These are phyloP conservation scores for Riparia riparia DNA, from an alignment of 2,113 vertebrate species.

Conservation along the genomic window DNA sequence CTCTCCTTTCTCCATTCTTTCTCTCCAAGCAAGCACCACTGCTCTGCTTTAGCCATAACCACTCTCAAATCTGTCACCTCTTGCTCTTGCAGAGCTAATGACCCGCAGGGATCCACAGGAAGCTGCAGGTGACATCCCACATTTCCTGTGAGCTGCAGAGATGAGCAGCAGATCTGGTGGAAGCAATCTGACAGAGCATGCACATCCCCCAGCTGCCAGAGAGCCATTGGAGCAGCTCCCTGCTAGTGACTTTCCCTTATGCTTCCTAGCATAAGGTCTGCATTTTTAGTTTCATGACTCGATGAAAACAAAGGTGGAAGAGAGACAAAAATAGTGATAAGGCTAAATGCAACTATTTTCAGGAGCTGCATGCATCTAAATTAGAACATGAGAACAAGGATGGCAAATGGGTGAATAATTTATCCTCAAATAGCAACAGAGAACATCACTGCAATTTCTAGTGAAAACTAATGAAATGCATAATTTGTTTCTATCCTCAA, in stretches of 20 bases:
- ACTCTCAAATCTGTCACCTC: neutral
- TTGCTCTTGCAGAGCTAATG: neutral
- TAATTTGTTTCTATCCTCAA: neutral
- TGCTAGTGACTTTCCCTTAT: fast-evolving
- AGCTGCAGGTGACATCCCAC: neutral
- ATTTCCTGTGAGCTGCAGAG: neutral
- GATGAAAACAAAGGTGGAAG: neutral
- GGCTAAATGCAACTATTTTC: neutral
- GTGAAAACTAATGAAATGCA: neutral
- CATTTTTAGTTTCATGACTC: neutral
- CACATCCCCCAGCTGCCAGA: neutral
- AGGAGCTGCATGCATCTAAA: neutral
- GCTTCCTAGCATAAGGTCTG: neutral
- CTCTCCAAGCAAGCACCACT: neutral
- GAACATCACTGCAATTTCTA: neutral
- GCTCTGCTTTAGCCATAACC: neutral
- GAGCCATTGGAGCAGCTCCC: neutral
- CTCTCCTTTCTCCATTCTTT: neutral
- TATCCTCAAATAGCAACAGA: neutral
- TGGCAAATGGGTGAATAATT: neutral
- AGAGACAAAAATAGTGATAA: neutral
- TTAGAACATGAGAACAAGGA: neutral
- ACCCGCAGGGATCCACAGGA: neutral
- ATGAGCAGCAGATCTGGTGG: neutral
- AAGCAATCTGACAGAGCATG: fast-evolving